A percentile compares a stretch with the other conserved stretches of the same genome.
Evolutionary conservation across 2,113 vertebrate species (phyloP).

Genomic region (Erythrolamprus reginae): DNA sequence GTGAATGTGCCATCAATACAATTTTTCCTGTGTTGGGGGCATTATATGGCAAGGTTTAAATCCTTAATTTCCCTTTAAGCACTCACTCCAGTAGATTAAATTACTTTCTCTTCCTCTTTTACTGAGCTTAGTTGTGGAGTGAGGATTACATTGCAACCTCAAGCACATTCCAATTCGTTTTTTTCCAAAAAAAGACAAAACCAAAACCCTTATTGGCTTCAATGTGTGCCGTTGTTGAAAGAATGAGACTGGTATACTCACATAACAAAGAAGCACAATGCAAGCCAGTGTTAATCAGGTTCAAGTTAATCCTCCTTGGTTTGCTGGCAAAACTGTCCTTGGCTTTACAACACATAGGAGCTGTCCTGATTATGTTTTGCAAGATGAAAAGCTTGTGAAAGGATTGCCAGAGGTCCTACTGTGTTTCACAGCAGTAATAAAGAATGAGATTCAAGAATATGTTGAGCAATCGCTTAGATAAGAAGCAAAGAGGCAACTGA

Average conservation of each 20-base stretch:
- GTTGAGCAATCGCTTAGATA: slow-evolving; percentile 15
- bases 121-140: neutral
- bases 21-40: slow-evolving; percentile 52
- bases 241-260: neutral
- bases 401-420: slow-evolving; percentile 46
- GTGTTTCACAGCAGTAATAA: slow-evolving; percentile 39
- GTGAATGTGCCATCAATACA: slow-evolving; percentile 2
- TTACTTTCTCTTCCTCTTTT: slow-evolving; percentile 35
- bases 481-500: neutral
- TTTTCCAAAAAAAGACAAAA: slow-evolving; percentile 9
- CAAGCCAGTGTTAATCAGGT: slow-evolving; percentile 50
- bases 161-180: slow-evolving; percentile 53
- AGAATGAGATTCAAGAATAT: slow-evolving; percentile 44
- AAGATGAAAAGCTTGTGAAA: slow-evolving; percentile 25
- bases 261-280: slow-evolving; percentile 41
- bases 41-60: slow-evolving; percentile 37
- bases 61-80: slow-evolving; percentile 53
- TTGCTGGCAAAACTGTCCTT: slow-evolving; percentile 34
- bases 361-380: neutral
- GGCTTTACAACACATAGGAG: slow-evolving; percentile 31
- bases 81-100: slow-evolving; percentile 27
- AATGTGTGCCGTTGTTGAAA: neutral
- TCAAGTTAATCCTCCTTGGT: slow-evolving; percentile 53
- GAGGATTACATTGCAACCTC: slow-evolving; percentile 59
- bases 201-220: slow-evolving; percentile 26